Percentiles rank a stretch among this genome's conserved stretches.
Conservation (phyloP, 2,113 vertebrate genomes). For the Psittacus erithacus region DNA sequence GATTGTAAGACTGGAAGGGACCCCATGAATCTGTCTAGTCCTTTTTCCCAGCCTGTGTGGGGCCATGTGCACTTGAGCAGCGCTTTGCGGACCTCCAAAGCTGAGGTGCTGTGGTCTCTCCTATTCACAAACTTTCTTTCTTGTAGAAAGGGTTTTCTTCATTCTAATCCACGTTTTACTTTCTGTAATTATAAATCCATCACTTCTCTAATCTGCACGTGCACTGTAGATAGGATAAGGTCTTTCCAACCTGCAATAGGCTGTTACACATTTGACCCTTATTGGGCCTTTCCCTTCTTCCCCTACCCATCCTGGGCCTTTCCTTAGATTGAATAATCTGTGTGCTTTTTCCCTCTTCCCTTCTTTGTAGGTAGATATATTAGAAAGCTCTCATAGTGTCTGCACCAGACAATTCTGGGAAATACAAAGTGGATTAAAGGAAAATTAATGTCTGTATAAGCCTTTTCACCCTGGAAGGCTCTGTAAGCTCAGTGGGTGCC, state of each 20-base stretch:
- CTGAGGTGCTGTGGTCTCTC: neutral
- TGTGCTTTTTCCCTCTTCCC: rapidly evolving
- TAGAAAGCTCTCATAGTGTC: neutral
- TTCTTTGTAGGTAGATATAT: neutral
- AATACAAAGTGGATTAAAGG: neutral
- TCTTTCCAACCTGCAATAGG: neutral
- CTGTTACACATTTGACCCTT: neutral
- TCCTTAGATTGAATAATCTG: neutral
- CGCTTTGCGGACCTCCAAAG: neutral
- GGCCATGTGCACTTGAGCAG: neutral
- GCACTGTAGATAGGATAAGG: neutral
- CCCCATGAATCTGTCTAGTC: neutral
- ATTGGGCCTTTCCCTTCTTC: neutral
- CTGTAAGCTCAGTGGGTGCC: neutral
- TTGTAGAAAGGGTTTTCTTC: neutral
- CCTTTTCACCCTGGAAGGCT: neutral
- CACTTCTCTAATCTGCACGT: neutral
- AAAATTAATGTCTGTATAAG: neutral
- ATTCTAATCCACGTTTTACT: neutral
- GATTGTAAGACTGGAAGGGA: neutral
- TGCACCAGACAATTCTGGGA: neutral
- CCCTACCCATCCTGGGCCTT: neutral
- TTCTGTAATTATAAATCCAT: neutral
- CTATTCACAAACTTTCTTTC: neutral
- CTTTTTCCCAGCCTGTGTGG: neutral